Evolutionary conservation across 2,113 vertebrate genomes (phyloP).

Genomic region (Chrysemys picta): DNA sequence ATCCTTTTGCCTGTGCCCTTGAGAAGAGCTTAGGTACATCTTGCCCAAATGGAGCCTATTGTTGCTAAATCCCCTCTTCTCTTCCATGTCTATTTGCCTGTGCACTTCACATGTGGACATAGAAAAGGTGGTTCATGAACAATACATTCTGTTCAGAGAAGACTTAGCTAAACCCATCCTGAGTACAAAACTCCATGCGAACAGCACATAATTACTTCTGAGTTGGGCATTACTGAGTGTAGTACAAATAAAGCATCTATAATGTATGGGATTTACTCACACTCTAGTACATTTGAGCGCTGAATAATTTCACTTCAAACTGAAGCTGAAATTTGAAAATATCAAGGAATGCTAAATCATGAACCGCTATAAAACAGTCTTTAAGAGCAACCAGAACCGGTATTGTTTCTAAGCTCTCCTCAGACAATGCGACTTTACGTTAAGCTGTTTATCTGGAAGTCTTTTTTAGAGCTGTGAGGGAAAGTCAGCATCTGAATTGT

Average conservation of each 20-base stretch:
- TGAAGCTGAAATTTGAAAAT: constrained; percentile 44
- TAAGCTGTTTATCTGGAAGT: constrained; percentile 38
- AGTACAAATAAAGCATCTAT: constrained; percentile 6
- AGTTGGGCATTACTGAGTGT: not conserved
- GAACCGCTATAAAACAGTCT: constrained; percentile 37
- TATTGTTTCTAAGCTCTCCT: constrained; percentile 10
- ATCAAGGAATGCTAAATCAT: constrained; percentile 18
- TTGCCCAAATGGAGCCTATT: no score
- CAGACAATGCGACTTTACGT: not conserved
- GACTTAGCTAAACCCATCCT: not conserved
- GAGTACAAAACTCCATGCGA: not conserved
- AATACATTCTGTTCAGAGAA: not conserved
- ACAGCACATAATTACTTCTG: not conserved
- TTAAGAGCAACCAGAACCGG: not conserved
- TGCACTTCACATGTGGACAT: not conserved
- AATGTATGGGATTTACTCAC: not conserved
- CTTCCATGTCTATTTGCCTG: not conserved
- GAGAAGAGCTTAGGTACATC: not conserved
- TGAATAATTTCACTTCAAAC: constrained; percentile 42
- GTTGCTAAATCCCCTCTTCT: not conserved
- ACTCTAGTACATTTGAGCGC: not conserved
- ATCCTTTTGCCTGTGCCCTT: not conserved
- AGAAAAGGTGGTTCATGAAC: not conserved
- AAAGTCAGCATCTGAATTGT: constrained; percentile 28
- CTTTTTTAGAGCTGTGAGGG: constrained; percentile 18